Base-by-base conservation (phyloP, 2,113 vertebrate genomes). In the Anoura caudifer region DNA sequence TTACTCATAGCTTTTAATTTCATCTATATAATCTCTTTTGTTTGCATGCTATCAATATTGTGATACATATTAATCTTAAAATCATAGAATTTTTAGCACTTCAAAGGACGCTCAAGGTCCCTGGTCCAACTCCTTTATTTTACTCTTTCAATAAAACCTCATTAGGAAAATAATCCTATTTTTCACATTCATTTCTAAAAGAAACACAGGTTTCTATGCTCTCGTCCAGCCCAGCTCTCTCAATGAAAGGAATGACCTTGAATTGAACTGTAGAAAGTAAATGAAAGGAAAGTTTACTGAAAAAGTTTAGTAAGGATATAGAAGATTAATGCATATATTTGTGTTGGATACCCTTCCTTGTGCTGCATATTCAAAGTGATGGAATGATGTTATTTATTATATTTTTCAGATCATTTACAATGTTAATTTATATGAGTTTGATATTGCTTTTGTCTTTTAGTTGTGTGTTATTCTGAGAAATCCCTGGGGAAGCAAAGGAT, bases 341-440 rank as follows among this genome's bases (percentile, higher is more conserved):
- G 98, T 98, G 98, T 99, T 99, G 99, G 99, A 99, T 98, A 98
- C 97, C 98, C 97, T 98, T 98, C 97, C 97, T 96, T 98, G 97
- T 98, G 98, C 98, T 97, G 91, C 97, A 98, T 98, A 99, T 98
- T 99, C 97, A 98, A 98, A 98, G 98, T 98, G 98, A 99, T 99
- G 99, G 98, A 98, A 99, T 99, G 98, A 96, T 94, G 95, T 99
- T 99, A 99, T 99, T 99, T 99, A 99, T 99, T 98, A 98, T 98
- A 98, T 98, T 99, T 99, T 99, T 99, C 98, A 99, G 98, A 99
- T 99, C 98, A 99, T 99, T 99, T 99, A 98, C 99, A 99, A 99
- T 99, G 99, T 99, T 99, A 99, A 99, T 99, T 99, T 99, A 98
- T 99, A 99, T 98, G 99, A 99, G 99, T 99, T 99, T 99, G 99